These are phyloP conservation scores for Trogon surrucura DNA, from an alignment of 2,113 vertebrate species.

Conservation along the genomic window DNA sequence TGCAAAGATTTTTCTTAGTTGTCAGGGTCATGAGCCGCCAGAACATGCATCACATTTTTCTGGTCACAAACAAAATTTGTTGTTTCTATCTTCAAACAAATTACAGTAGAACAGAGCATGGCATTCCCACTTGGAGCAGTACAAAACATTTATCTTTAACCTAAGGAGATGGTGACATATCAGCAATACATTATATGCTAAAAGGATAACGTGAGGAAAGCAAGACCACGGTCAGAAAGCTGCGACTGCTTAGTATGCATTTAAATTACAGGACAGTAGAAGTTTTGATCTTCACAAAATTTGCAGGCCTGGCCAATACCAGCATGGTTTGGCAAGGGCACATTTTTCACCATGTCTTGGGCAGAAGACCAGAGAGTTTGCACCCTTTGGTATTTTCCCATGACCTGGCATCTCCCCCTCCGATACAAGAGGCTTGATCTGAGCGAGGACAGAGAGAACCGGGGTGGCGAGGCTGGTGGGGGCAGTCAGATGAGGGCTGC, in stretches of 20 bases:
- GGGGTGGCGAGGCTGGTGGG: not conserved
- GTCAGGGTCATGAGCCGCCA: not conserved
- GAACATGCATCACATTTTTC: not conserved
- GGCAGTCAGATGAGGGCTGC: not conserved
- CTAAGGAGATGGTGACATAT: not conserved
- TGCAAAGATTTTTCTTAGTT: not conserved
- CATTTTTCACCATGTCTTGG: not conserved
- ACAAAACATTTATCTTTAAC: not conserved
- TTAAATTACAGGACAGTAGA: not conserved
- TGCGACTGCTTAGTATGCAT: not conserved
- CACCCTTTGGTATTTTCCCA: not conserved
- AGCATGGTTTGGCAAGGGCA: not conserved
- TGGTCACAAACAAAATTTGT: not conserved
- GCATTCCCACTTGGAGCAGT: not conserved
- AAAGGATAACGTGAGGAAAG: not conserved
- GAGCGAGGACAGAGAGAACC: not conserved
- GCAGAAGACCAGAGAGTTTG: not conserved
- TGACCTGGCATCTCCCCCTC: not conserved
- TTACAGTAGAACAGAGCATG: not conserved
- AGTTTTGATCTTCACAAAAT: conserved; percentile 12
- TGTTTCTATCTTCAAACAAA: not conserved
- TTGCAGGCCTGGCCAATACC: not conserved
- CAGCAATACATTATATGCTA: not conserved
- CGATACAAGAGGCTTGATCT: not conserved
- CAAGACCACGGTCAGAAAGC: not conserved